A percentile compares a stretch with the other conserved stretches of the same genome.
phyloP scores from a whole-genome alignment of 2,888 invertebrate genomes.

The Ditula angustiorana region DNA sequence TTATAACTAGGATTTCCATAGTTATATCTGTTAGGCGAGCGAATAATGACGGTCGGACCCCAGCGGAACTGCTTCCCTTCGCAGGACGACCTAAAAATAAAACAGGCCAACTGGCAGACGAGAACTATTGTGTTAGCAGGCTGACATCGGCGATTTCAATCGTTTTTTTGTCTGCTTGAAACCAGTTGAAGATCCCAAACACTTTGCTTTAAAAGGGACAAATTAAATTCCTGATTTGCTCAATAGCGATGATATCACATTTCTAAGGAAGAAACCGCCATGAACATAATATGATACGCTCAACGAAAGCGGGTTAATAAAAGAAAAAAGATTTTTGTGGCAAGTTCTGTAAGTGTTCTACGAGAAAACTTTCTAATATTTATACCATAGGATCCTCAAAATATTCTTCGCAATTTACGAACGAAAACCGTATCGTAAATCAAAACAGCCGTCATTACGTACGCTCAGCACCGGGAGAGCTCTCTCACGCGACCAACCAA shows the following conservation, averaged over 20 bases:
- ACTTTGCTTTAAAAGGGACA: constrained; percentile 2
- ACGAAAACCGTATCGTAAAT: constrained; percentile 62
- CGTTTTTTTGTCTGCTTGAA: constrained; percentile 10
- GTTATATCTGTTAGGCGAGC: constrained; percentile 37
- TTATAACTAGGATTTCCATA: constrained; percentile 26
- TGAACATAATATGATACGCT: constrained; percentile 6
- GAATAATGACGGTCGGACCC: constrained; percentile 42
- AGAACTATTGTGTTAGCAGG: constrained; percentile 44
- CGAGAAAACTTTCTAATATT: constrained; percentile 34
- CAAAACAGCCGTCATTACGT: constrained; percentile 61
- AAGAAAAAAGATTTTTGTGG: not conserved
- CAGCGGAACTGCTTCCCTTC: constrained; percentile 61
- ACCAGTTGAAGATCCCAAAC: not conserved
- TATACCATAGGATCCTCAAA: constrained; percentile 43
- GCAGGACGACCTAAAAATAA: constrained; percentile 70
- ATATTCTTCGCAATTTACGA: constrained; percentile 47
- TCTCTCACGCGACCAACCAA: constrained; percentile 28
- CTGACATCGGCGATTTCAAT: constrained; percentile 7
- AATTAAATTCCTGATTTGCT: constrained; percentile 4
- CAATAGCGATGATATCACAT: not conserved
- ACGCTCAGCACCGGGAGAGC: constrained; percentile 54
- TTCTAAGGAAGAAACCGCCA: not conserved
- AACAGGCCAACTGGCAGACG: constrained; percentile 49
- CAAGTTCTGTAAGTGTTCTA: constrained; percentile 20
- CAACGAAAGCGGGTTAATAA: constrained; percentile 16